Evolutionary conservation across 2,113 vertebrate species (phyloP).

Genomic region (Neolamprologus falcicula): DNA sequence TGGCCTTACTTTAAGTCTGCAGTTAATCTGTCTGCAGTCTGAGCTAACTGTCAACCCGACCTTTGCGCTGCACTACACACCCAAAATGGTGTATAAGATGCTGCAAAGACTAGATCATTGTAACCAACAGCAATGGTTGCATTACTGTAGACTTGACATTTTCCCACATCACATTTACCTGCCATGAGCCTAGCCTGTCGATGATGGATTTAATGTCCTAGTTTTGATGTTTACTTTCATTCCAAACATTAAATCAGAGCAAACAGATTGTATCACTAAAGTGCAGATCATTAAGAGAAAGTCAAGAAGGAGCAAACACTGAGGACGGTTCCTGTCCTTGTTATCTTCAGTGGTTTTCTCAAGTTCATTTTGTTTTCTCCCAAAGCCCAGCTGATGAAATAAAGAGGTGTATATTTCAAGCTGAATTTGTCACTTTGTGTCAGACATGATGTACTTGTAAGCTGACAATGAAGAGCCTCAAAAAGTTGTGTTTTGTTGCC

Average conservation of each 20-base stretch:
- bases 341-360: not conserved
- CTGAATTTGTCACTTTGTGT: not conserved
- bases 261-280: not conserved
- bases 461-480: not conserved
- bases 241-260: not conserved
- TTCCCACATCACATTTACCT: not conserved
- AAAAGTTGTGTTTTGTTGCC: not conserved
- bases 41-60: constrained; percentile 27
- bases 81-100: not conserved
- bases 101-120: not conserved
- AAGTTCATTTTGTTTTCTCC: not conserved
- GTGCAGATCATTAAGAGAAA: not conserved
- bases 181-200: not conserved
- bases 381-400: not conserved
- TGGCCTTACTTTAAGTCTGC: not conserved
- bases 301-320: not conserved
- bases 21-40: not conserved
- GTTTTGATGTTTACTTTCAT: not conserved
- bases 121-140: not conserved
- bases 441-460: not conserved
- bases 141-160: not conserved
- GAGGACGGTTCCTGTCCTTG: not conserved
- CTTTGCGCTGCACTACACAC: not conserved
- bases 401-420: not conserved
- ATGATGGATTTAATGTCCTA: not conserved